Base-by-base conservation (phyloP, 2,888 invertebrate genomes). In the Sympetrum striolatum region DNA sequence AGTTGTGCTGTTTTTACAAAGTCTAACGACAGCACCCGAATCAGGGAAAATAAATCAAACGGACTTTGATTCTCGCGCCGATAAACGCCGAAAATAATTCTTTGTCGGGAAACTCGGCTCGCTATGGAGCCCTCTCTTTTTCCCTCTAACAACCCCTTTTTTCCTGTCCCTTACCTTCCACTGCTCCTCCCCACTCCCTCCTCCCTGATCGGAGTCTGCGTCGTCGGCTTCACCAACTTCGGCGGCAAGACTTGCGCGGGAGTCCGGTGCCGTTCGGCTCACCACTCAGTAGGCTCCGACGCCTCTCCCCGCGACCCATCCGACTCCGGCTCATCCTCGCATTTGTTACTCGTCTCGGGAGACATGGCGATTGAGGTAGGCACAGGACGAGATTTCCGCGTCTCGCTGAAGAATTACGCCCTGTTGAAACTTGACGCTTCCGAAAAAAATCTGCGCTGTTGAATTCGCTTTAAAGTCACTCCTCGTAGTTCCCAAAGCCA, bases 221-320 rank as follows among this genome's bases (percentile, higher is more conserved):
- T 81, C 48, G 81, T 81, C 81, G 22, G 10, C 80, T 3, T 25
- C 73, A 31, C 31, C 80, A 35, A 80, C 39, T 37, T 44, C 80
- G 80, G 80, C 80, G 80, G 37, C n/a, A 22, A 37, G 86, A 48
- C 86, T n/a, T 86, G 86, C 82, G 82, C 82, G 60, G 31, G 31
- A 37, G 37, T 37, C 86, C 37, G 18, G n/a, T 22, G 37, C 82
- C 82, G 31, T 31, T 37, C 82, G 35, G 58, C 60, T 18, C 60
- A n/a, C 60, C 86, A 37, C 35, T 18, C 60, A 31, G 60, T 37
- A 10, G 80, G 39, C 86, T 58, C 60, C n/a, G 35, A 14, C 86
- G 86, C 86, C 37, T 37, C 86, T 12, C 37, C 39, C 35, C 37
- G 37, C 86, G 14, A n/a, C 44, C 86, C 86, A 60, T 60, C 58